These are phyloP conservation scores for Laterallus jamaicensis DNA, from an alignment of 2,113 vertebrate genomes.

Conservation along the genomic window DNA sequence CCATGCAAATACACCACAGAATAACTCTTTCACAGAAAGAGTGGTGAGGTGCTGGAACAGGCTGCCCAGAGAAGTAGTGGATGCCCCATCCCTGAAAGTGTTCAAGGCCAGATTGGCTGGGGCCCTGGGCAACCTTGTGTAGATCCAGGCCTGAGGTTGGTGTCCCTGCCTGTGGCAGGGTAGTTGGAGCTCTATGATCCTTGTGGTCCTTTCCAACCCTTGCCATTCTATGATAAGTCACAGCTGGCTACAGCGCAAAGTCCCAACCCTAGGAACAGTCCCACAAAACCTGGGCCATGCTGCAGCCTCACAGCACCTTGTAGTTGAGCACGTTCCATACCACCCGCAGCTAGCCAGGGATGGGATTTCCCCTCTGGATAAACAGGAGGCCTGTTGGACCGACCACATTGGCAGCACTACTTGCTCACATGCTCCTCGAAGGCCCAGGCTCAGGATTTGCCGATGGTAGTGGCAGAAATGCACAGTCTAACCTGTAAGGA, in stretches of 20 bases:
- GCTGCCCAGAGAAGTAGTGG: no score
- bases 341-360: rapidly evolving
- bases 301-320: rapidly evolving
- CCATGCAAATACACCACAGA: rapidly evolving
- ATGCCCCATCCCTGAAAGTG: no score
- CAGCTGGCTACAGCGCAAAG: background rate
- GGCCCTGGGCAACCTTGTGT: no score
- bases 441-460: background rate
- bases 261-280: background rate
- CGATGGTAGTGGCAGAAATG: background rate
- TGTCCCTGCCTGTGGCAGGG: no score
- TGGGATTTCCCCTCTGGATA: background rate
- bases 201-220: no score
- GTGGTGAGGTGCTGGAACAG: no score
- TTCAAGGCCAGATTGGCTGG: no score
- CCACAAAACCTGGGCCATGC: background rate
- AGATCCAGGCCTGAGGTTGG: no score
- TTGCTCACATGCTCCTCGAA: background rate
- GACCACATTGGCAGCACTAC: rapidly evolving
- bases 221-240: background rate
- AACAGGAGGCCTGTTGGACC: background rate
- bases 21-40: no score
- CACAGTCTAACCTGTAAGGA: background rate
- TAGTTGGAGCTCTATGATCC: no score
- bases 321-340: no score